A percentile compares a stretch with the other conserved stretches of the same genome.
Evolutionary conservation across 2,888 invertebrate genomes (phyloP).

Genomic region (Parascotia fuliginaria): DNA sequence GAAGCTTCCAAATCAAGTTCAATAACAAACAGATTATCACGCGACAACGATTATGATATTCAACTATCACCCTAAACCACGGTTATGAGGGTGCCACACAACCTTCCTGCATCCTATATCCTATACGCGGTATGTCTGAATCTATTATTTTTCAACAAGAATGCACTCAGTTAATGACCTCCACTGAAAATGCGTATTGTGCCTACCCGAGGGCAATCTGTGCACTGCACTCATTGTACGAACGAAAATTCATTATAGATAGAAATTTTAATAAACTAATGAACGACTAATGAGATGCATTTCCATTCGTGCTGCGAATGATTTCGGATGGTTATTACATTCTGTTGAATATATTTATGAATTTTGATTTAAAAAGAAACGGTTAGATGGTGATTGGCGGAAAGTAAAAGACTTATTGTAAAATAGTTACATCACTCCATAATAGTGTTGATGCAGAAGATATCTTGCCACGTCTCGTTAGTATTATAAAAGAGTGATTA

Average conservation of each 20-base stretch:
- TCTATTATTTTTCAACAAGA: constrained; percentile 81
- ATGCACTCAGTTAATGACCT: constrained; percentile 77
- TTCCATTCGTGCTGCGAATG: neutral
- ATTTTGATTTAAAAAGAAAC: too few relatives aligned
- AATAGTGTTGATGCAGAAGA: too few relatives aligned
- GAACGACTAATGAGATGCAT: constrained; percentile 32
- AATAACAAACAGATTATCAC: too few relatives aligned
- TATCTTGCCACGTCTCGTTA: too few relatives aligned
- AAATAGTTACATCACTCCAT: too few relatives aligned
- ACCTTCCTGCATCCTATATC: constrained; percentile 62
- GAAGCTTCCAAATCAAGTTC: too few relatives aligned
- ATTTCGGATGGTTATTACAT: neutral
- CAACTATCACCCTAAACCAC: constrained; percentile 11
- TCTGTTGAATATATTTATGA: neutral
- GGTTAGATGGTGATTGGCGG: too few relatives aligned
- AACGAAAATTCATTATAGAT: constrained; percentile 54
- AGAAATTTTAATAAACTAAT: constrained; percentile 62
- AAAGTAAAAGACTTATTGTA: too few relatives aligned
- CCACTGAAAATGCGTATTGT: constrained; percentile 74
- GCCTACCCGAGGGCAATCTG: constrained; percentile 72
- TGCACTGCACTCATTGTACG: constrained; percentile 68
- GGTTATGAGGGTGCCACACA: constrained; percentile 35
- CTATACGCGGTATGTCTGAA: constrained; percentile 44
- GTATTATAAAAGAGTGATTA: too few relatives aligned
- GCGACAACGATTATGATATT: too few relatives aligned